A percentile compares a stretch with the other conserved stretches of the same genome.
phyloP scores from a whole-genome alignment of 1,140 invertebrate genomes.

The Macrostomum lignano region DNA sequence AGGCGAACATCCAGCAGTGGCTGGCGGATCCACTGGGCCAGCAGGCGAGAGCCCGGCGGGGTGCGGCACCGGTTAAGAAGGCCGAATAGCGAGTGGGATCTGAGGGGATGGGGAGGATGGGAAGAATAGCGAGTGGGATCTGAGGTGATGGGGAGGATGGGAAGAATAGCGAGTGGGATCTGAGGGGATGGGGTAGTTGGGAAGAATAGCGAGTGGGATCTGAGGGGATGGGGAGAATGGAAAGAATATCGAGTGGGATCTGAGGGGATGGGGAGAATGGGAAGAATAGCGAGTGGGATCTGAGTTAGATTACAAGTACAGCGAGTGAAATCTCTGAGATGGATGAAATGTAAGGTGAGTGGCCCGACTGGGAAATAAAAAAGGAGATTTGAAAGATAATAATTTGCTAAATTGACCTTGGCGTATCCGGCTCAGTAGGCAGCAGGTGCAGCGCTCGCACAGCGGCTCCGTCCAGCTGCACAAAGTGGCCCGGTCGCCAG shows the following conservation, averaged over 20 bases:
- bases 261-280: too few species aligned
- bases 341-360: too few species aligned
- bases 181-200: not conserved
- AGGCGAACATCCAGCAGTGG: slow-evolving; percentile 41
- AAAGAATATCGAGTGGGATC: not conserved
- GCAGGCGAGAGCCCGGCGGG: slow-evolving; percentile 42
- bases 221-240: not conserved
- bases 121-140: not conserved
- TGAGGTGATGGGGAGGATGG: not conserved
- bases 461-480: too few species aligned
- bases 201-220: not conserved
- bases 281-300: too few species aligned
- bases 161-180: not conserved
- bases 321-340: too few species aligned
- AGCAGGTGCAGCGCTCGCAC: too few species aligned
- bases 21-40: slow-evolving; percentile 67
- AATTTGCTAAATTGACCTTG: too few species aligned
- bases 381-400: too few species aligned
- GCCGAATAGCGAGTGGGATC: slow-evolving; percentile 31
- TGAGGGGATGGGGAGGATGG: not conserved
- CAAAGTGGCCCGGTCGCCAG: too few species aligned
- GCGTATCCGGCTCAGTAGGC: too few species aligned
- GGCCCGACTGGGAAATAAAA: too few species aligned
- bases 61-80: slow-evolving; percentile 60
- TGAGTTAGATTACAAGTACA: too few species aligned